Evolutionary conservation across 2,797 vertebrate genomes (phyloP), one percentile per base, ranked within the genome.

Genomic region (Vespertilio murinus): DNA sequence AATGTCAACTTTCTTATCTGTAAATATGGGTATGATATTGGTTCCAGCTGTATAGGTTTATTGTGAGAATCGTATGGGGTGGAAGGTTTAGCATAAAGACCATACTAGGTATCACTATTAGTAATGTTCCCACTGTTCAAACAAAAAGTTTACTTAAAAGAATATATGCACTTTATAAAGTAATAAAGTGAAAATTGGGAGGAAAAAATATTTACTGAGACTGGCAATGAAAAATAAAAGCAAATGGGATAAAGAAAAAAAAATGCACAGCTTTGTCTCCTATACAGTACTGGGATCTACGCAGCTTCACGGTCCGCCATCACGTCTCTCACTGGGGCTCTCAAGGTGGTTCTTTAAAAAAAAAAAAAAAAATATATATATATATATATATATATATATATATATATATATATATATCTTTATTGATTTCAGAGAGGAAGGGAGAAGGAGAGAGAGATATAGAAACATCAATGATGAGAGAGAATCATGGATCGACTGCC

Each of bases 301-400:
- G 47, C 1, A 18, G 16, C 1, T 18, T 23, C 38, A 1, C 30
- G 2, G 33, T 8, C 64, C 54, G 28, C 0, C 0, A 0, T 61
- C 77, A n/a, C 52, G 0, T 40, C 73, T 45, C 30, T 22, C 3
- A 0, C 25, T 8, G 0, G 12, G 59, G 38, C 30, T 56, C 42
- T 16, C 7, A 1, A 1, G 0, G 18, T 8, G 45, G 49, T 52
- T 47, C 45, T 45, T 45, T 45, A 45, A 45, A 45, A 45, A 45
- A n/a, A n/a, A n/a, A 42, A 42, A 42, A 42, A 42, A 42, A 42
- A 42, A 42, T 42, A 42, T 42, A 42, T 42, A 42, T 42, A 42
- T 42, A 42, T 42, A 42, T 42, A 42, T 42, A 42, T 42, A 42
- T 42, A 42, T 42, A 42, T 42, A 42, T 42, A 42, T 42, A 42